These are phyloP conservation scores for Euplagia quadripunctaria DNA, from an alignment of 2,888 invertebrate genomes.

Conservation along the genomic window DNA sequence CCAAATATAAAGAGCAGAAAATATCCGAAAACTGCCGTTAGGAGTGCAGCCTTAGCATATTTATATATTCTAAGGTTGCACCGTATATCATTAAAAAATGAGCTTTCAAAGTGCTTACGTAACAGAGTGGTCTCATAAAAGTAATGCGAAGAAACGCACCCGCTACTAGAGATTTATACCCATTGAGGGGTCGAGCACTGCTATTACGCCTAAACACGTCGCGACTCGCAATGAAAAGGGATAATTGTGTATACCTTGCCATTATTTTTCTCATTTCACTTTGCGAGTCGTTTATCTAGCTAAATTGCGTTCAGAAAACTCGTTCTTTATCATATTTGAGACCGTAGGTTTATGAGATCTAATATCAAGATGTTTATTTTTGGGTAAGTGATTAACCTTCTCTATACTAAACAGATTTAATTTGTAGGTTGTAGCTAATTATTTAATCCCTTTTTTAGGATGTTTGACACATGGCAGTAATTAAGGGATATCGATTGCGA, in stretches of 20 bases:
- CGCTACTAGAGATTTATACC: conserved; percentile 57
- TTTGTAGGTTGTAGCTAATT: background rate
- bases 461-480: background rate
- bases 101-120: conserved; percentile 39
- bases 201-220: conserved; percentile 51
- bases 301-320: conserved; percentile 66
- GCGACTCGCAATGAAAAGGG: conserved; percentile 70
- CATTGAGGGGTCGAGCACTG: conserved; percentile 27
- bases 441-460: background rate
- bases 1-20: no score
- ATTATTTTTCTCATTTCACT: conserved; percentile 74
- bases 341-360: conserved; percentile 18
- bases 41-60: conserved; percentile 16
- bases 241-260: conserved; percentile 74
- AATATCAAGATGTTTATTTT: conserved; percentile 1
- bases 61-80: conserved; percentile 28
- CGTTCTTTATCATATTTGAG: conserved; percentile 40
- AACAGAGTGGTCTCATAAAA: conserved; percentile 48
- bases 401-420: background rate
- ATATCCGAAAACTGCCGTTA: background rate
- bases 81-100: conserved; percentile 42
- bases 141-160: conserved; percentile 22
- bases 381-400: background rate
- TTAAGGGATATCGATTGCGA: background rate
- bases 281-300: conserved; percentile 63